Base-by-base conservation (phyloP, 2,113 vertebrate species). In the Lethenteron reissneri region DNA sequence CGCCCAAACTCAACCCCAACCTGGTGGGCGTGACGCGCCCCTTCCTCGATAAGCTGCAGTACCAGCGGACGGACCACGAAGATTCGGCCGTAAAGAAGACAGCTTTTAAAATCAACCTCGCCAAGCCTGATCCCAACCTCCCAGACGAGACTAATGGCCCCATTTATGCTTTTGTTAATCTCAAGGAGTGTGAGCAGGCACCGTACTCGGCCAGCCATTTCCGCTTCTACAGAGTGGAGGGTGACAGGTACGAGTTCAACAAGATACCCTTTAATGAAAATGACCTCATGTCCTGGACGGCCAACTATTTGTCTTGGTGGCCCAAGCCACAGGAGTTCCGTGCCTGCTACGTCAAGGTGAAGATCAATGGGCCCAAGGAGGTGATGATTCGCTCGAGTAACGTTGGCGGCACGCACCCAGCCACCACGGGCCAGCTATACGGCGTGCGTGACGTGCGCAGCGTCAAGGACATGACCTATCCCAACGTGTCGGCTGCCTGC, bases 251-350 rank as follows among this genome's bases (percentile, higher is more conserved):
- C 2, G 94, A 97, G 76, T 99, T 89, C 78, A 92, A 99, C 1
- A 89, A 95, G 70, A 88, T 99, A 58, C 92, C 92, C 1, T 96
- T 96, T 79, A 82, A 84, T 60, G 94, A 99, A 76, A 88, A 82
- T 2, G 85, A 85, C 60, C 78, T 95, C 17, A 84, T 88, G 9
- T 87, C 90, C 14, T 99, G 94, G 94, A 90, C 84, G 0, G 83
- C 88, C 0, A 86, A 97, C 72, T 89, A 94, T 75, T 81, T 95
- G 9, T 84, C 92, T 2, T 99, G 92, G 94, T 99, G 94, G 92
- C 94, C 94, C 58, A 96, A 95, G 75, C 94, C 94, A 1, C 94
- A 97, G 76, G 94, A 95, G 75, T 99, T 99, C 78, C 82, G 94
- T 17, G 92, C 94, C 58, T 97, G 94, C 73, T 99, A 80, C 75